A percentile compares a stretch with the other conserved stretches of the same genome.
These are phyloP conservation scores for Catostomus latipinnis DNA, from an alignment of 2,797 vertebrate species.

Conservation along the genomic window DNA sequence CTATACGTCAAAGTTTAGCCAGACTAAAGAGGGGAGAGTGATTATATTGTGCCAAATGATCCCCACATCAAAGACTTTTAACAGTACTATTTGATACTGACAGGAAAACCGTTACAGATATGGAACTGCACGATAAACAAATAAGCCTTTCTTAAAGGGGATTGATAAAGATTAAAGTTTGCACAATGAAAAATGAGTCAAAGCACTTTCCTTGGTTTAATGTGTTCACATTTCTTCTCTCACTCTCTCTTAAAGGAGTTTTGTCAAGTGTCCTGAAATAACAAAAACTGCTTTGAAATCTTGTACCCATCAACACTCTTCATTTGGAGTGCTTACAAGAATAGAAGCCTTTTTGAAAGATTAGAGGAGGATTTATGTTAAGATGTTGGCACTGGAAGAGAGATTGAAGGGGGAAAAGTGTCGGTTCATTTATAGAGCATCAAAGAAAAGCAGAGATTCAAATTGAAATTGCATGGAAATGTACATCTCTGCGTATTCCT, in stretches of 20 bases:
- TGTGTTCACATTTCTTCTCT: conserved; percentile 30
- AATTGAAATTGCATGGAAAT: conserved; percentile 12
- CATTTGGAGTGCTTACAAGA: conserved; percentile 30
- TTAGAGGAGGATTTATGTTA: conserved; percentile 33
- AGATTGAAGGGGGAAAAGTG: not conserved
- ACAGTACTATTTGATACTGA: conserved; percentile 34
- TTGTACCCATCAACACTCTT: conserved; percentile 50
- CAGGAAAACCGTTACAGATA: conserved; percentile 46
- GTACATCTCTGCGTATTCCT: not conserved
- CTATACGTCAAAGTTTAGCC: conserved; percentile 32
- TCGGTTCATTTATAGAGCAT: conserved; percentile 9
- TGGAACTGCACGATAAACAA: conserved; percentile 47
- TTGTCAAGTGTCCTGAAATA: conserved; percentile 58
- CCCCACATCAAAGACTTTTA: conserved; percentile 55
- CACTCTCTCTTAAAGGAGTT: conserved; percentile 36
- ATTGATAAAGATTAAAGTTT: conserved; percentile 48
- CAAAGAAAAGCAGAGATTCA: conserved; percentile 1
- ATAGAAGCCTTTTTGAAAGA: conserved; percentile 21
- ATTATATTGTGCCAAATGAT: conserved; percentile 31
- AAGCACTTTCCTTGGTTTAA: conserved; percentile 53
- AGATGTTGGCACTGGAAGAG: not conserved
- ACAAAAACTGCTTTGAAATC: conserved; percentile 56
- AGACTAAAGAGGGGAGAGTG: conserved; percentile 1
- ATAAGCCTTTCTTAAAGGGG: conserved; percentile 32
- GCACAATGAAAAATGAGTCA: conserved; percentile 44